Evolutionary conservation across 23 tunicate species (phyloP).

Genomic region (Oikopleura dioica): DNA sequence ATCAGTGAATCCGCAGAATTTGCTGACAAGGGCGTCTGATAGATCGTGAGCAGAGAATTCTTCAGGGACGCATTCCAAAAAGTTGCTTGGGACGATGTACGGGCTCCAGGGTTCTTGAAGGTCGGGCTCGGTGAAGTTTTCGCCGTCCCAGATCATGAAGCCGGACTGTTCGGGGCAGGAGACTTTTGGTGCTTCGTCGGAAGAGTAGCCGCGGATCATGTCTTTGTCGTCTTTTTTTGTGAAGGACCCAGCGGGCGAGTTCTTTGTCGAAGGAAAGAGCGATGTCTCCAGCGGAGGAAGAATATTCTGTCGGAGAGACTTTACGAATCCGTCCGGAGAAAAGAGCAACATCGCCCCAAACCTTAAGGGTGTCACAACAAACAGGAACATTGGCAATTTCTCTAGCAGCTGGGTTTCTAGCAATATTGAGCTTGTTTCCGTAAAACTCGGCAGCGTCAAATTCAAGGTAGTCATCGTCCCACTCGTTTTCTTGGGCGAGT

Average conservation of each 20-base stretch:
- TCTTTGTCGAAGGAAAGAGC: not conserved
- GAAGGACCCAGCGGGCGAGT: not conserved
- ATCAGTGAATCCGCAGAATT: no score
- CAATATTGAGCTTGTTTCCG: no score
- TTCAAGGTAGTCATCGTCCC: no score
- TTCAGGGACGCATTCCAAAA: not conserved
- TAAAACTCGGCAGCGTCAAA: no score
- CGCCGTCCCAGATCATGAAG: not conserved
- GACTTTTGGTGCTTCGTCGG: no score
- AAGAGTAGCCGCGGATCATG: no score
- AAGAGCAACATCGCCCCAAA: not conserved
- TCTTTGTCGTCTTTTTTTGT: not conserved
- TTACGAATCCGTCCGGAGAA: not conserved
- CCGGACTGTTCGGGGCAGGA: not conserved
- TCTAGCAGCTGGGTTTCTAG: no score
- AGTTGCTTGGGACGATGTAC: not conserved
- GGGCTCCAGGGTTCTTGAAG: not conserved
- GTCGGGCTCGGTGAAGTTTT: not conserved
- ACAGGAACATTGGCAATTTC: no score
- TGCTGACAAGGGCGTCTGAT: no score
- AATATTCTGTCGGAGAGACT: not conserved
- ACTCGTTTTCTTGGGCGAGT: no score
- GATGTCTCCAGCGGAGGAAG: not conserved
- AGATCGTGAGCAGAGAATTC: no score
- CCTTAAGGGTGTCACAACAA: no score